Conservation (phyloP, 2,113 vertebrate species). For the zebrafish (Danio rerio) region DNA sequence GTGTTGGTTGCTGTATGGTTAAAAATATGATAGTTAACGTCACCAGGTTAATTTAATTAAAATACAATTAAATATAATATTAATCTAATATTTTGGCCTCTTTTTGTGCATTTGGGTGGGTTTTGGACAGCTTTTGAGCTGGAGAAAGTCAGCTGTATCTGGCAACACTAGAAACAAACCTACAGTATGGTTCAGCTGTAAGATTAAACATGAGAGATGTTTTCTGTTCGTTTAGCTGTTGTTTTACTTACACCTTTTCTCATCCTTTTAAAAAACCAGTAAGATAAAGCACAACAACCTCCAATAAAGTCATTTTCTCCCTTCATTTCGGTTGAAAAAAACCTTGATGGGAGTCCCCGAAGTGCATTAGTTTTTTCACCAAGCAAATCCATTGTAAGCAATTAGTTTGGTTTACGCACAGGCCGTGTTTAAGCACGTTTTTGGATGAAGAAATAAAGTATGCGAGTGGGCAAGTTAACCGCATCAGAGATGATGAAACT, state of each 20-base stretch:
- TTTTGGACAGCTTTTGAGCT: too few relatives aligned
- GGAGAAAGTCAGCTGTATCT: too few relatives aligned
- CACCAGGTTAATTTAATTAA: too few relatives aligned
- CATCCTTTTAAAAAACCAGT: neutral
- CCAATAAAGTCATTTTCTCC: neutral
- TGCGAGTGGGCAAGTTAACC: neutral
- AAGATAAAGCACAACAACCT: neutral
- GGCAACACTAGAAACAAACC: too few relatives aligned
- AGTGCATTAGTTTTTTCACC: neutral
- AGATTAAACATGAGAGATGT: too few relatives aligned
- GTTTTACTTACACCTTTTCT: neutral
- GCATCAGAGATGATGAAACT: constrained; percentile 34
- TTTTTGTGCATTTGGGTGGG: too few relatives aligned
- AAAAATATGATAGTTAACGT: too few relatives aligned
- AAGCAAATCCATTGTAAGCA: neutral
- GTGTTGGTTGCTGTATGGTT: too few relatives aligned
- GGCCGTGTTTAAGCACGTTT: neutral
- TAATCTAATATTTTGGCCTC: too few relatives aligned
- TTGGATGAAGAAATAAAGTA: neutral
- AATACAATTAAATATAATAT: too few relatives aligned
- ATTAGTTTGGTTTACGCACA: neutral
- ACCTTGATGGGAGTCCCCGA: neutral
- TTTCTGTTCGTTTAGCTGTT: neutral
- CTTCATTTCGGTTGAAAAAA: neutral
- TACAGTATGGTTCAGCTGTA: neutral